Base-by-base conservation (phyloP, 2,888 invertebrate species). In the Labia minor region DNA sequence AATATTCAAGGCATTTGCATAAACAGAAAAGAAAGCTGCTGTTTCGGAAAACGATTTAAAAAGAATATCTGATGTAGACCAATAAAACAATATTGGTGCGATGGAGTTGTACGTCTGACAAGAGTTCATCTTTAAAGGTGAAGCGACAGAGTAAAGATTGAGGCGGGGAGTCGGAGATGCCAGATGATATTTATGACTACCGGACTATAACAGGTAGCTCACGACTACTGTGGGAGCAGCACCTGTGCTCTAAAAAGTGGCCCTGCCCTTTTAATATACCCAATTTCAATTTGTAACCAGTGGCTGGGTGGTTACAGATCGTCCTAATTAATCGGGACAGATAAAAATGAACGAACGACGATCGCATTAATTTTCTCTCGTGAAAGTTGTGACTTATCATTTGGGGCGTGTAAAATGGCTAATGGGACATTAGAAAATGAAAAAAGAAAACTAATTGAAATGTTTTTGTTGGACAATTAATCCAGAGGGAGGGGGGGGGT, bases 11-110 rank as follows among this genome's bases (percentile, higher is more conserved):
- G 16, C 3, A 49, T 49, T 49, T 49, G 49, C 49, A 49, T 49
- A 49, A 49, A 14, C 3, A 26, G 26, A n/a, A 49, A 49, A 49
- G 49, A 49, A 49, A 49, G 3, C 49, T 49, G 14, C 2, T 49
- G 49, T 49, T 49, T 49, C 49, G 49, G 49, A 49, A 49, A 49
- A 49, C 49, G 49, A 49, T 49, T 49, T 49, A 49, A 49, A 49
- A 49, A 49, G 49, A 49, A 49, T 49, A 49, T 49, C 49, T 49
- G 16, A 49, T 49, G 49, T 49, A n/a, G 6, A 4, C 49, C 49
- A 49, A 49, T 49, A 49, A 49, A 49, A 49, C 49, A 49, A 49
- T 49, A 49, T 14, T 49, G 26, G 26, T 8, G 8, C 3, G 26
- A 26, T 26, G 26, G 8, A 26, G 26, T 8, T 26, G 26, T 26